Evolutionary conservation across 1,140 invertebrate genomes (phyloP), one percentile per base, ranked within the genome.

Genomic region (Zaprionus gabonicus): DNA sequence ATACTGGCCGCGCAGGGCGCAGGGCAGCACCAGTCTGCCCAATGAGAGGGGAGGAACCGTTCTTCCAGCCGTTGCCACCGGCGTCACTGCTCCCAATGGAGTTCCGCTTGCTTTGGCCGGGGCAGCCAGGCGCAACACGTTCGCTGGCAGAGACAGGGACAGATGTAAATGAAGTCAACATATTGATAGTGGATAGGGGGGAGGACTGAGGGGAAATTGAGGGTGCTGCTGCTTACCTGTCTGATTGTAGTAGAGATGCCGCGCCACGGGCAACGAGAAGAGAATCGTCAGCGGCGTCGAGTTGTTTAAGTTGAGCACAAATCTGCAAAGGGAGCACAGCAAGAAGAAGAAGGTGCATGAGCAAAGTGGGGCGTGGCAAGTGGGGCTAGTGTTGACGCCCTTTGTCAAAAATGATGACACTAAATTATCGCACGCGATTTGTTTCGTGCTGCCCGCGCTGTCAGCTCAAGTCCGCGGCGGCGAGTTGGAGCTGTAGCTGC

Each of bases 161-260:
- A 59, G 28, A 63, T 36, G 15, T 20, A 75, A 71, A 57, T 56
- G 17, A 49, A 59, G 27, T 28, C 25, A 65, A n/a, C n/a, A n/a
- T n/a, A n/a, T n/a, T 57, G 65, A 10, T 66, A 41, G 1, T 25
- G 2, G n/a, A n/a, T n/a, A 17, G 20, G 13, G 15, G 13, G 15
- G 10, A 3, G 7, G 6, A 3, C 36, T 25, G n/a, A 15, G 27
- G 23, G 23, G 36, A 62, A 28, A 3, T 38, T 38, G 49, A 41
- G 34, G 10, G 12, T 34, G 31, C 34, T 6, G 31, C 34, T 6
- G 70, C 86, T 83, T 81, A 92, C 91, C 82, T 79, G 91, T 92
- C 65, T 91, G 83, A 91, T 92, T 92, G 91, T 91, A 92, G 81
- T 82, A 92, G 44, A 92, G 74, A 73, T 92, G 87, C 60, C 91